Evolutionary conservation across 2,113 vertebrate genomes (phyloP).

Genomic region (Balaeniceps rex): DNA sequence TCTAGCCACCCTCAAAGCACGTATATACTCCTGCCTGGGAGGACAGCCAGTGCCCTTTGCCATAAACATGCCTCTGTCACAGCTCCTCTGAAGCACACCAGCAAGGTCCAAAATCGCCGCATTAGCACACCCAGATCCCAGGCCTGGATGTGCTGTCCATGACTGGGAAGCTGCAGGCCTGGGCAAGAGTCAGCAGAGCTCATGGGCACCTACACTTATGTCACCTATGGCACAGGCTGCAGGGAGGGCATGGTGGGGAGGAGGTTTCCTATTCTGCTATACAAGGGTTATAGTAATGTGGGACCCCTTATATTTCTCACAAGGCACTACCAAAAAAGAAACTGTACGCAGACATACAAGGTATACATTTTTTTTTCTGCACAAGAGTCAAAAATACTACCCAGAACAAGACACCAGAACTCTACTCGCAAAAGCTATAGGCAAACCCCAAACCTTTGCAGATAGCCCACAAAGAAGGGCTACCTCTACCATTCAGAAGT

Average conservation of each 20-base stretch:
- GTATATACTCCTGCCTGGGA: not conserved
- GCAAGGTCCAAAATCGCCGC: not conserved
- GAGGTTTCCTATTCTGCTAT: not conserved
- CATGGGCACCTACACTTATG: not conserved
- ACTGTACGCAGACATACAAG: not conserved
- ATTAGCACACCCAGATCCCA: not conserved
- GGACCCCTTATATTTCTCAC: not conserved
- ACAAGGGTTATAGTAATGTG: not conserved
- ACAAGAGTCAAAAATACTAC: not conserved
- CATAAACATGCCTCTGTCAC: not conserved
- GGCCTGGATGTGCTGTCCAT: not conserved
- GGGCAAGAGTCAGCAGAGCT: not conserved
- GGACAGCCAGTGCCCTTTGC: not conserved
- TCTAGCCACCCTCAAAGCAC: not conserved
- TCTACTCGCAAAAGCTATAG: not conserved
- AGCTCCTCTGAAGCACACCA: not conserved
- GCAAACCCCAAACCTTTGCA: not conserved
- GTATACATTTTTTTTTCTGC: fast-evolving
- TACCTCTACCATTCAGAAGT: not conserved
- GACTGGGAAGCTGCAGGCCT: fast-evolving
- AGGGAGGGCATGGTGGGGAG: fast-evolving
- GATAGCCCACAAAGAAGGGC: not conserved
- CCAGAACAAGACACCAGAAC: not conserved
- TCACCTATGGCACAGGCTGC: not conserved
- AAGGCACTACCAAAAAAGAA: not conserved